Percentiles rank a stretch among this genome's conserved stretches.
phyloP scores from a whole-genome alignment of 2,888 invertebrate genomes.

The Thelaira solivaga region DNA sequence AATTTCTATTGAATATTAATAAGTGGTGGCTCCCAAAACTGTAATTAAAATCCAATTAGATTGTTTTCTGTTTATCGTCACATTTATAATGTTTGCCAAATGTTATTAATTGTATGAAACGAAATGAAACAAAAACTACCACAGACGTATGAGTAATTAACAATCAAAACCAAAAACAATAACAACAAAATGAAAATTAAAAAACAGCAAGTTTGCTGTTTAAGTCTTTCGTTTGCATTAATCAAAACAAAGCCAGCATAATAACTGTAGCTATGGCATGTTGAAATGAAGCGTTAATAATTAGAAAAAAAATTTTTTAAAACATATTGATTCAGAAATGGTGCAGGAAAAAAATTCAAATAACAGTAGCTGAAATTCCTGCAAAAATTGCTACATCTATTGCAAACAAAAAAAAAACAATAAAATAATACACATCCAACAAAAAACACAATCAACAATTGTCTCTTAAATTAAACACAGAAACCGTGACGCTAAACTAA shows the following conservation, averaged over 20 bases:
- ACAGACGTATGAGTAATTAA: conserved; percentile 2
- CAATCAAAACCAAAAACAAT: neutral
- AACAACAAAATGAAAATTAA: neutral
- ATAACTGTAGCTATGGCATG: neutral
- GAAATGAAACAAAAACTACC: too few species aligned
- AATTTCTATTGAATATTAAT: neutral
- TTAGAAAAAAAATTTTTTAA: conserved; percentile 21
- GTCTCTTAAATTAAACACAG: conserved; percentile 58
- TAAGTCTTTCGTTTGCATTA: conserved; percentile 27
- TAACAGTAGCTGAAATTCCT: conserved; percentile 53
- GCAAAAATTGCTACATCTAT: conserved; percentile 31
- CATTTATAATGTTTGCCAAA: neutral
- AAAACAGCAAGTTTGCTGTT: conserved; percentile 6
- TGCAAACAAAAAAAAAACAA: conserved; percentile 8
- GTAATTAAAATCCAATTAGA: conserved; percentile 31
- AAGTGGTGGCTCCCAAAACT: neutral
- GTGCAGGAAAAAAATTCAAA: conserved; percentile 42
- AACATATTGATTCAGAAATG: conserved; percentile 22
- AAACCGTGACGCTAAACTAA: conserved; percentile 60
- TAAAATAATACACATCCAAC: neutral
- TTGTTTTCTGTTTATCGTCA: neutral
- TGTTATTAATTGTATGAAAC: neutral
- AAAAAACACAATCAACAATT: conserved; percentile 50
- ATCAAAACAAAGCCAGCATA: neutral
- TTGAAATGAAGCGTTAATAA: conserved; percentile 36